phyloP scores from a whole-genome alignment of 2,797 vertebrate genomes.

The Amazona ochrocephala region DNA sequence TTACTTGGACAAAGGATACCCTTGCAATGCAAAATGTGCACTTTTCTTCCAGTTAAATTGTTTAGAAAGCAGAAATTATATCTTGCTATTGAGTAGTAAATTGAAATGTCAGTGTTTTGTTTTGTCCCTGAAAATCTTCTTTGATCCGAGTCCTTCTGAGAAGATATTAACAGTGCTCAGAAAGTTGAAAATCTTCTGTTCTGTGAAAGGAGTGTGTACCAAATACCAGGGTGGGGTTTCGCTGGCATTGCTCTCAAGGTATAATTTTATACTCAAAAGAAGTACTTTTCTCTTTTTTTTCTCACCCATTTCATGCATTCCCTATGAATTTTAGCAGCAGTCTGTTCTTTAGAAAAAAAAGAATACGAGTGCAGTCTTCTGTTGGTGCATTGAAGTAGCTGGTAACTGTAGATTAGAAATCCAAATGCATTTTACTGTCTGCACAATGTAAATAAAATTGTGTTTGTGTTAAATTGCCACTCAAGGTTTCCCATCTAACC shows the following conservation, averaged over 20 bases:
- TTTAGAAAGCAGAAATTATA: conserved; percentile 49
- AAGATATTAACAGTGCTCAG: conserved; percentile 39
- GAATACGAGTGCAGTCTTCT: not conserved
- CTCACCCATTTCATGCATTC: not conserved
- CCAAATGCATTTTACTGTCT: not conserved
- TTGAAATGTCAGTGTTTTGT: conserved; percentile 55
- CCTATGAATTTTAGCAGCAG: conserved; percentile 11
- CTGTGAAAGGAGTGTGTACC: not conserved
- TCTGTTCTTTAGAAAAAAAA: not conserved
- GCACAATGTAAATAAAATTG: not conserved
- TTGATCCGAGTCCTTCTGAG: conserved; percentile 33
- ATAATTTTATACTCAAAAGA: not conserved
- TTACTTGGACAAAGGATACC: conserved; percentile 2
- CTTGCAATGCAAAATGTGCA: conserved; percentile 7
- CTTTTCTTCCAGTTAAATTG: conserved; percentile 39
- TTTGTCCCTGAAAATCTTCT: conserved; percentile 38
- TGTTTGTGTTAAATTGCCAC: not conserved
- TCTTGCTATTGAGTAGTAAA: conserved; percentile 39
- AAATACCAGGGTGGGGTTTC: not conserved
- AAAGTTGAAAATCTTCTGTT: conserved; percentile 35
- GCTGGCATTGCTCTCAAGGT: not conserved
- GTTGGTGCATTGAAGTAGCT: not conserved
- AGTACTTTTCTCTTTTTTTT: not conserved
- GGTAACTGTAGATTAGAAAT: not conserved
- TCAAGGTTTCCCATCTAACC: not conserved